Percentiles rank a stretch among this genome's conserved stretches.
Evolutionary conservation across 2,113 vertebrate species (phyloP).

Genomic region (Ptilonorhynchus violaceus): DNA sequence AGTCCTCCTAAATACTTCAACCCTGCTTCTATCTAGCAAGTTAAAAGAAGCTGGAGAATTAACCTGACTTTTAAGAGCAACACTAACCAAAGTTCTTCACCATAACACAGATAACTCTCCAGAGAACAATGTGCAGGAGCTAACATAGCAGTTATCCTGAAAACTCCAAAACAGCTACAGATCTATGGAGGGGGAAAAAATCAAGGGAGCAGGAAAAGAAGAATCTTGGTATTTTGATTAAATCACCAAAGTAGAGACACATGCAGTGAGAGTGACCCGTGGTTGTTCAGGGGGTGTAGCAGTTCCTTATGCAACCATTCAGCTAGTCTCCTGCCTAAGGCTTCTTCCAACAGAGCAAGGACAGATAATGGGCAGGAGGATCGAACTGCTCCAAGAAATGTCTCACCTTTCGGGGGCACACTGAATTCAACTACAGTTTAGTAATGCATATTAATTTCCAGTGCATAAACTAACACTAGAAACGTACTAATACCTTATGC

Average conservation of each 20-base stretch:
- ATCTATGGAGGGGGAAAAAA: not conserved
- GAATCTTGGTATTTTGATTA: not conserved
- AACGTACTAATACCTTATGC: not conserved
- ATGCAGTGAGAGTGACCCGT: not conserved
- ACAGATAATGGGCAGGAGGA: not conserved
- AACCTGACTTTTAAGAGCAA: not conserved
- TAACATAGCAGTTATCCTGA: not conserved
- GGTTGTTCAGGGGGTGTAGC: not conserved
- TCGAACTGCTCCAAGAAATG: not conserved
- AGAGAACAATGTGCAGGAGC: not conserved
- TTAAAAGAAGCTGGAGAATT: not conserved
- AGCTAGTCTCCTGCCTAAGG: not conserved
- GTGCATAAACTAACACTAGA: slow-evolving; percentile 16
- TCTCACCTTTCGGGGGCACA: not conserved
- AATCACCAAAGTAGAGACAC: not conserved
- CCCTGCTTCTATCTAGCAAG: not conserved
- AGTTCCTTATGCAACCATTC: not conserved
- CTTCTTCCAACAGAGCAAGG: not conserved
- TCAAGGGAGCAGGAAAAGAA: not conserved
- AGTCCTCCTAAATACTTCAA: not conserved
- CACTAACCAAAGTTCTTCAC: not conserved
- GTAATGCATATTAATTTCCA: not conserved
- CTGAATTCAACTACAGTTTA: not conserved
- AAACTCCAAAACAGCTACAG: not conserved
- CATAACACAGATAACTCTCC: not conserved